Percentiles rank a stretch among this genome's conserved stretches.
phyloP scores from a whole-genome alignment of 2,797 vertebrate species.

The Mastacembelus armatus region DNA sequence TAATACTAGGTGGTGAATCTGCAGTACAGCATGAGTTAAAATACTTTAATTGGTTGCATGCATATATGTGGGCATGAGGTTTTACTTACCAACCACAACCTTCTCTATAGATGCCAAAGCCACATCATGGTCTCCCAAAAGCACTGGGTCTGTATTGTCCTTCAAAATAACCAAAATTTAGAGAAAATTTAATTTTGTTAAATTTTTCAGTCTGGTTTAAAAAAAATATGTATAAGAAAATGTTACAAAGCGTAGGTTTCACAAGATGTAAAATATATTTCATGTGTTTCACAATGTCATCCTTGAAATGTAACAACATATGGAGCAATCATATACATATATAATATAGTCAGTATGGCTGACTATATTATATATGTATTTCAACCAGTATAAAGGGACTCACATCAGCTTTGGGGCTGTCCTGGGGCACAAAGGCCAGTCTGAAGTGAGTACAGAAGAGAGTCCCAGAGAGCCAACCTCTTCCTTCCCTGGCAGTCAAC shows the following conservation, averaged over 20 bases:
- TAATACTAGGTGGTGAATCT: constrained; percentile 4
- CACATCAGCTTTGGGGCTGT: constrained; percentile 80
- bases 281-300: not conserved
- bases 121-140: constrained; percentile 88
- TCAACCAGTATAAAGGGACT: no score
- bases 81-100: constrained; percentile 91
- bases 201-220: no score
- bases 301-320: not conserved
- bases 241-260: not conserved
- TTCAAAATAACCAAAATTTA: constrained; percentile 50
- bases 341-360: not conserved
- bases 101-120: constrained; percentile 90
- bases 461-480: constrained; percentile 87
- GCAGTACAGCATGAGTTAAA: not conserved
- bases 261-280: not conserved
- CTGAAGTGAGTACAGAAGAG: constrained; percentile 92
- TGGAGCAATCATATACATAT: not conserved
- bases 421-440: constrained; percentile 89
- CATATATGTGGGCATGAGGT: not conserved
- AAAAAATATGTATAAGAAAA: not conserved
- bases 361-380: no score
- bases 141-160: constrained; percentile 83
- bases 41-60: not conserved
- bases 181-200: not conserved
- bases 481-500: constrained; percentile 80